Base-by-base conservation (phyloP, 2,888 invertebrate genomes). In the Scotopteryx bipunctaria region DNA sequence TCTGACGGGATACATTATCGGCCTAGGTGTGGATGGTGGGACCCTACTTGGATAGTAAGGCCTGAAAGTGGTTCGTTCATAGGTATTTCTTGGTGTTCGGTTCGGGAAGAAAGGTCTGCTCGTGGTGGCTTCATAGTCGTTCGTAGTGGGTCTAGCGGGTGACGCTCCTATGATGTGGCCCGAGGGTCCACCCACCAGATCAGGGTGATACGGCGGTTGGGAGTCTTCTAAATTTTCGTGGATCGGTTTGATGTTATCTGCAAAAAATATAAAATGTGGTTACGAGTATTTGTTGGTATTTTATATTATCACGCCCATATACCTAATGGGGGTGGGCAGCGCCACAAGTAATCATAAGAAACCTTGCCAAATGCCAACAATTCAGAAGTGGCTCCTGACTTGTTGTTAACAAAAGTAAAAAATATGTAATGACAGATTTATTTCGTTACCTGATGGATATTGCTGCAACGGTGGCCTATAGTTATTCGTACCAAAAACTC, bases 191-290 rank as follows among this genome's bases (percentile, higher is more conserved):
- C 89, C 89, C 1, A 89, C 81, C 8, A 86, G 17, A 0, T 66
- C 68, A 0, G 86, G 89, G 0, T 72, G 71, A 48, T 86, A 88
- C 0, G 68, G 70, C 48, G 61, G 55, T 21, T 76, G 75, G 2
- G 65, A 63, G 32, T 73, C 67, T 1, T 72, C 64, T 2, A 56
- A 61, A 29, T 73, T 65, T 62, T 89, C 89, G 52, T 80, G 73
- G 5, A 89, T 88, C 5, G 89, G 89, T 67, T 88, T 90, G 17
- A 86, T 60, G 27, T 73, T 33, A 64, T 76, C 89, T 90, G 74
- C 13, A 79, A 77, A 32, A 50, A 59, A 49, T 15, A 33, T n/a
- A 21, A 42, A 21, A 13, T 4, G 1, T 15, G 25, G 2, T n/a
- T n/a, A n/a, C n/a, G n/a, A n/a, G n/a, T n/a, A n/a, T n/a, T n/a